Evolutionary conservation across 2,113 vertebrate species (phyloP).

Genomic region (Archocentrus centrarchus): DNA sequence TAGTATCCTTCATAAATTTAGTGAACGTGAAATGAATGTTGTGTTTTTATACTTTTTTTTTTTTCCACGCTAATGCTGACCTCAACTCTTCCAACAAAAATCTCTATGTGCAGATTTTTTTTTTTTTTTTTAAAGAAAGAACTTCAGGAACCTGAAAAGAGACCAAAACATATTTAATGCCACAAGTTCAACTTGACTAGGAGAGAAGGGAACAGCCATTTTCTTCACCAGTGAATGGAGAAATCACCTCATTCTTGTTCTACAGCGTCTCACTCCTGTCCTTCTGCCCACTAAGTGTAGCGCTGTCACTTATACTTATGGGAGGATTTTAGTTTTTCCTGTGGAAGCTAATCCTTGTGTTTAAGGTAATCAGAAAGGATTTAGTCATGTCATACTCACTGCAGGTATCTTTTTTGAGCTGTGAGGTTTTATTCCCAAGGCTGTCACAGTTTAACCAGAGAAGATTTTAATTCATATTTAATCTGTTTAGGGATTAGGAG

Average conservation of each 20-base stretch:
- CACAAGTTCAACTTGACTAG: conserved; percentile 63
- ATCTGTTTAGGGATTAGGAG: conserved; percentile 51
- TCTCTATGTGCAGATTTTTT: not conserved
- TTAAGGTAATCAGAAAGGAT: conserved; percentile 68
- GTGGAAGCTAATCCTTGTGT: conserved; percentile 65
- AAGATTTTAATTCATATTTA: conserved; percentile 58
- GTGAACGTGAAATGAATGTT: not conserved
- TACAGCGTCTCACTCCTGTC: conserved; percentile 48
- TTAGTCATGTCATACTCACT: conserved; percentile 60
- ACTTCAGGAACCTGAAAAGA: conserved; percentile 7
- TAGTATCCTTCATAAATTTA: not conserved
- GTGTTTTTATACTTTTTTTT: not conserved
- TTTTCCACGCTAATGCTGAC: not conserved
- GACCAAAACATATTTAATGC: conserved; percentile 41
- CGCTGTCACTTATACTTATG: conserved; percentile 71
- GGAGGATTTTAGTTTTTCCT: conserved; percentile 27
- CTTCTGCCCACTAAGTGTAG: conserved; percentile 45
- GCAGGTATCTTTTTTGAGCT: conserved; percentile 56
- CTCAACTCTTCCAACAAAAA: not conserved
- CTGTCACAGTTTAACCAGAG: conserved; percentile 61
- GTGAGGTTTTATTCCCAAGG: conserved; percentile 53
- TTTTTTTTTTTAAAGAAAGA: not conserved
- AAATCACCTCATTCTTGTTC: conserved; percentile 68
- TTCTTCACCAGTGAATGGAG: conserved; percentile 78
- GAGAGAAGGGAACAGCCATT: conserved; percentile 59